Evolutionary conservation across 2,888 invertebrate species (phyloP), one percentile per base, ranked within the genome.

Genomic region (Blastobasis lacticolella): DNA sequence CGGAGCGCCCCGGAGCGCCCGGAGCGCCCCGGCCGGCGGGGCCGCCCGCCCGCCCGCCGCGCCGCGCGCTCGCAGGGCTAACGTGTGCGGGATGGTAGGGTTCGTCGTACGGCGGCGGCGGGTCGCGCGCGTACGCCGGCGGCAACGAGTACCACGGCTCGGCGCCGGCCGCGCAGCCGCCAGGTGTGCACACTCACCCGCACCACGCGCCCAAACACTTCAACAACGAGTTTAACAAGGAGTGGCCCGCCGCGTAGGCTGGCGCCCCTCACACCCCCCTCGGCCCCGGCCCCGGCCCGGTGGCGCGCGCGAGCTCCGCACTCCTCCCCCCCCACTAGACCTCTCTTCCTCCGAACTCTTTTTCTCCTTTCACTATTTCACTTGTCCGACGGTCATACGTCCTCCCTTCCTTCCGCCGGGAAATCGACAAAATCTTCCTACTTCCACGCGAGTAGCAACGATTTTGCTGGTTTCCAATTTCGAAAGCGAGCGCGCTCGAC

Each of bases 121-220:
- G 77, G 63, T 78, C 85, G 71, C 84, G 88, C 64, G 69, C 67
- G 50, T 81, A 81, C 70, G 75, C 75, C 66, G 78, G 72, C 65
- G 83, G 73, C 70, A 63, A 69, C 69, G 84, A 86, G 74, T 87
- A 86, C 84, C 84, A 81, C 78, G 80, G 68, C 64, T 60, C 79
- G 67, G 78, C 81, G 70, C 69, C 75, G 62, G 73, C 75, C 67
- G 75, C 80, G 63, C 83, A 78, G 76, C 86, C 79, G 64, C 84
- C 85, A 87, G 86, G 86, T 87, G 85, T 82, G 82, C 88, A 85
- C 73, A 65, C 76, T 59, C 84, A 79, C 59, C 86, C 88, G 83
- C 88, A 88, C 67, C 88, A 88, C 85, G 87, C 88, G 78, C 88
- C 86, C 79, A 89, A 89, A 85, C 89, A 88, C 83, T 88, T 87